These are phyloP conservation scores for Silurus aristotelis DNA, from an alignment of 2,797 vertebrate species.

Conservation along the genomic window DNA sequence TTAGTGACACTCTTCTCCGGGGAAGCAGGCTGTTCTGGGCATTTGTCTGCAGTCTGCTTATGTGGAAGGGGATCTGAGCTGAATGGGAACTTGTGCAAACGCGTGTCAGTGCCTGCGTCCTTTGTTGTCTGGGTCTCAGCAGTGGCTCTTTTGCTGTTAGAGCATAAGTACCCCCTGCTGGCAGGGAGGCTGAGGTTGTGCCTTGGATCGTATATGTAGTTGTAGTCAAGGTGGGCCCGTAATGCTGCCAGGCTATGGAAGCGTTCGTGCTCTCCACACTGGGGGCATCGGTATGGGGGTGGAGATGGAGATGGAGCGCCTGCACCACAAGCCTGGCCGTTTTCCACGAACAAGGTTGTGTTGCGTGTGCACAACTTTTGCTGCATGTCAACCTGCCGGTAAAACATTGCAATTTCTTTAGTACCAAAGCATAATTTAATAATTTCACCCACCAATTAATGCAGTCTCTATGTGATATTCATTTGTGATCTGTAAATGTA, in stretches of 20 bases:
- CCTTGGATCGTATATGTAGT: conserved; percentile 66
- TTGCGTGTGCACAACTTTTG: conserved; percentile 71
- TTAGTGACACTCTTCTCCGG: conserved; percentile 39
- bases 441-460: neutral
- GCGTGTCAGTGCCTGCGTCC: conserved; percentile 58
- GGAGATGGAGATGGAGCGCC: conserved; percentile 51
- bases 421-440: neutral
- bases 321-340: conserved; percentile 59
- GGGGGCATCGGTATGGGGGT: conserved; percentile 72
- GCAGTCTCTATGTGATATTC: neutral
- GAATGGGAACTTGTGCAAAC: conserved; percentile 30
- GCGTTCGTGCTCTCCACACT: conserved; percentile 71
- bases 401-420: conserved; percentile 12
- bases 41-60: conserved; percentile 46
- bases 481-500: neutral
- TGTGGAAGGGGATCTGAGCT: conserved; percentile 31
- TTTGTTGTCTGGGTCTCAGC: conserved; percentile 57
- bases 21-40: neutral
- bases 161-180: conserved; percentile 58
- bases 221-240: conserved; percentile 68
- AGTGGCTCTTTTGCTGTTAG: conserved; percentile 48
- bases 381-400: conserved; percentile 66
- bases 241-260: conserved; percentile 70
- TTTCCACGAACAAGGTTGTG: conserved; percentile 66
- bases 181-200: conserved; percentile 68